Base-by-base conservation (phyloP, 2,888 invertebrate species). In the Mylabris sibirica region DNA sequence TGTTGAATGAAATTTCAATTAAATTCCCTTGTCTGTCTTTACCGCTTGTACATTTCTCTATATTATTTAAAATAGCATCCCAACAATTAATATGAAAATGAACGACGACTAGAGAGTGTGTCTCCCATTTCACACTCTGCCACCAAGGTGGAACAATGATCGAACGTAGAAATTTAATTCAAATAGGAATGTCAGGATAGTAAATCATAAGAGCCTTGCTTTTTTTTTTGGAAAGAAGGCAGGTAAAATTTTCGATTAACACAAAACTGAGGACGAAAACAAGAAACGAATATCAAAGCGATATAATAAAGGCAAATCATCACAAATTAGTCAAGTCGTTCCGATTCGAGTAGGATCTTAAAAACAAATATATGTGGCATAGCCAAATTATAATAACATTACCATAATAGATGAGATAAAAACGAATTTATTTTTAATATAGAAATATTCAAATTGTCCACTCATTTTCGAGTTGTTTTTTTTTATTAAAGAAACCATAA, bases 111-210 rank as follows among this genome's bases (percentile, higher is more conserved):
- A 38, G n/a, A 14, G 11, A 44, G 49, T 49, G 30, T 30, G 30
- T 30, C 30, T 30, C 30, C 30, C 30, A 30, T 24, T 57, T 57
- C 57, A 26, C 24, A 26, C 57, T 5, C 22, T 26, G 12, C 57
- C 57, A 57, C 57, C 57, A 57, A 57, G 57, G 57, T 57, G 57
- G 57, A 57, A 57, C 57, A 57, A 57, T 57, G 26, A 57, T 57
- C 57, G 26, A 57, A 57, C 14, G 8, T 57, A 57, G 57, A 57
- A 57, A 57, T 57, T 57, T 57, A 57, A 57, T 57, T 57, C 57
- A 57, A 57, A 57, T 57, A 24, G 57, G 57, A 57, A 57, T 57
- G 57, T 57, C 57, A 57, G 57, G 6, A 24, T 26, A 57, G 24
- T 57, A 57, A 57, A 57, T 57, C 57, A 53, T 53, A 20, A 24